Evolutionary conservation across 2,888 invertebrate species (phyloP).

Genomic region (Drosophila meridionalis): DNA sequence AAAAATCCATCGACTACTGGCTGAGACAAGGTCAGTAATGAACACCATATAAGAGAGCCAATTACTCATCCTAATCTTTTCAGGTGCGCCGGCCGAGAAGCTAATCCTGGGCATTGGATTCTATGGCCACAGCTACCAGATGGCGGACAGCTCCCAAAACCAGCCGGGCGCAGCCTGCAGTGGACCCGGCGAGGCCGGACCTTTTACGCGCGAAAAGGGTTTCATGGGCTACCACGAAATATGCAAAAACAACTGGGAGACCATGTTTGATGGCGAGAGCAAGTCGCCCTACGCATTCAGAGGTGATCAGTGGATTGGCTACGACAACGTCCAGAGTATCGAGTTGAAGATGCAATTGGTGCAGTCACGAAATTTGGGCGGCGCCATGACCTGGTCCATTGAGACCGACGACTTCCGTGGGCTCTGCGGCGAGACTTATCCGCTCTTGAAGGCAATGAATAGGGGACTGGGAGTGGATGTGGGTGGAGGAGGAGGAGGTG

Average conservation of each 20-base stretch:
- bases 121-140: conserved; percentile 93
- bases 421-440: conserved; percentile 88
- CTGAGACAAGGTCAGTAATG: conserved; percentile 83
- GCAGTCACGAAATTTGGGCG: conserved; percentile 92
- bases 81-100: conserved; percentile 89
- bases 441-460: conserved; percentile 68
- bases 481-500: conserved; percentile 17
- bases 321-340: conserved; percentile 93
- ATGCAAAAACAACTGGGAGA: conserved; percentile 71
- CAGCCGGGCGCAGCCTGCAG: conserved; percentile 55
- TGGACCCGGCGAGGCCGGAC: conserved; percentile 56
- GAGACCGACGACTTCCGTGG: conserved; percentile 97
- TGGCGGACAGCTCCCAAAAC: conserved; percentile 86
- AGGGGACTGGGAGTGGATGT: conserved; percentile 43
- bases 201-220: conserved; percentile 53
- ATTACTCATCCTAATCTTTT: neutral
- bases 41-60: neutral
- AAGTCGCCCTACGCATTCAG: conserved; percentile 91
- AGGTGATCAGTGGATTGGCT: conserved; percentile 96
- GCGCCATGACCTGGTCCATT: conserved; percentile 88
- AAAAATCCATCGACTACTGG: conserved; percentile 95
- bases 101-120: conserved; percentile 94
- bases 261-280: conserved; percentile 51
- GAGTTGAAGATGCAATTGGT: conserved; percentile 92
- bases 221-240: conserved; percentile 71